Evolutionary conservation across 2,797 vertebrate species (phyloP).

Genomic region (Balearica regulorum): DNA sequence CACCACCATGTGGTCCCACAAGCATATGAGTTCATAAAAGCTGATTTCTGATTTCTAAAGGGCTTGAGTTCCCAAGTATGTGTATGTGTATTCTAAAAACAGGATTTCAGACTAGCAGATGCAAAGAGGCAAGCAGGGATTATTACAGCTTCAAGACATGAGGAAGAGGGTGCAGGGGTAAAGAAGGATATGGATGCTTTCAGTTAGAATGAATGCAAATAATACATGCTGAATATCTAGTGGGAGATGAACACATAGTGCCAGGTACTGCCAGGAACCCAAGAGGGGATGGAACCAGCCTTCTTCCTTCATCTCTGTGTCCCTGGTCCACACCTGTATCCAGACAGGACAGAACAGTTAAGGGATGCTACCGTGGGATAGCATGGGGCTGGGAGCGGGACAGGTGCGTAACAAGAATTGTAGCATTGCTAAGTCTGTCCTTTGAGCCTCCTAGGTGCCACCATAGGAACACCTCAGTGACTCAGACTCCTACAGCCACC

Average conservation of each 20-base stretch:
- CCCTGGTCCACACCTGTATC: not conserved
- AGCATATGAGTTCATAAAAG: not conserved
- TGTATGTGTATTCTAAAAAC: not conserved
- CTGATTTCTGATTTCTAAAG: not conserved
- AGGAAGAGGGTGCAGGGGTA: not conserved
- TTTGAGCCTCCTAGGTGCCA: not conserved
- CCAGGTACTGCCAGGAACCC: not conserved
- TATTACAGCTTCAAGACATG: not conserved
- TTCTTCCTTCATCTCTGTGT: not conserved
- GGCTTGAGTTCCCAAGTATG: not conserved
- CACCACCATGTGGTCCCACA: not conserved
- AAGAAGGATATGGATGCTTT: not conserved
- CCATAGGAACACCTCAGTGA: not conserved
- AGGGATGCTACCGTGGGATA: not conserved
- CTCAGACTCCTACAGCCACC: not conserved
- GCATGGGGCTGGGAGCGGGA: not conserved
- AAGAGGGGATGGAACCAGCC: not conserved
- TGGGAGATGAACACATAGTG: fast-evolving
- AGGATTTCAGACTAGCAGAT: not conserved
- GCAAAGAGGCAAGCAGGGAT: not conserved
- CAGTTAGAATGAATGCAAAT: not conserved
- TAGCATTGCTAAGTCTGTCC: not conserved
- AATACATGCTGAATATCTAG: not conserved
- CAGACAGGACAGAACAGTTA: not conserved
- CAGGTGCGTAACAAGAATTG: not conserved